phyloP scores from a whole-genome alignment of 2,888 invertebrate genomes.

The Diloba caeruleocephala region DNA sequence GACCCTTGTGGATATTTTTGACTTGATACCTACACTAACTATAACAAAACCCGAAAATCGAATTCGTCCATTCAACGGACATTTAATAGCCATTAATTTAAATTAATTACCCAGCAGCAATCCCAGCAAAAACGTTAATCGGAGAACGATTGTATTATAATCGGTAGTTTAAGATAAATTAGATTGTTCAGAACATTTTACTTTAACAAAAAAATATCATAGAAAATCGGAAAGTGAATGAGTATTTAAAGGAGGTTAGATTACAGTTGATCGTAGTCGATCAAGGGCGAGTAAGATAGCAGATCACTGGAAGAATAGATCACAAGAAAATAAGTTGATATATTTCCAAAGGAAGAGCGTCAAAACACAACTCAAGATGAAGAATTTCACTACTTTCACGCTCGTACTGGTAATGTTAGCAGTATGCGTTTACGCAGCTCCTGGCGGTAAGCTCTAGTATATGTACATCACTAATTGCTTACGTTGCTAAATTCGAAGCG shows the following conservation, averaged over 20 bases:
- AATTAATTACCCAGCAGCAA: slow-evolving; percentile 6
- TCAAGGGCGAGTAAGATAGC: not conserved
- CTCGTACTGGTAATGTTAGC: slow-evolving; percentile 46
- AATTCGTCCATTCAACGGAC: not conserved
- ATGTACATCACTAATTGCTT: too few species aligned
- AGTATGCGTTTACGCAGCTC: slow-evolving; percentile 44
- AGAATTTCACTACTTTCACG: slow-evolving; percentile 45
- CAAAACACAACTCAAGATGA: slow-evolving; percentile 44
- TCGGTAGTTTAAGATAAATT: slow-evolving; percentile 42
- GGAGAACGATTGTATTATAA: slow-evolving; percentile 12
- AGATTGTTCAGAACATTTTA: slow-evolving; percentile 42
- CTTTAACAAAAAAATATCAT: slow-evolving; percentile 28
- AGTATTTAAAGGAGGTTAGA: slow-evolving; percentile 52
- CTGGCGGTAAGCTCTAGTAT: slow-evolving; percentile 54
- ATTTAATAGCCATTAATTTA: slow-evolving; percentile 10
- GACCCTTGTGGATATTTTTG: too few species aligned
- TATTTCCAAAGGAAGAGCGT: not conserved
- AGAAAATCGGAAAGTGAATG: slow-evolving; percentile 32
- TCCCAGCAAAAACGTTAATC: slow-evolving; percentile 15
- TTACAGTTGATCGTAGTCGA: slow-evolving; percentile 22
- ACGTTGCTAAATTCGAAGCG: too few species aligned
- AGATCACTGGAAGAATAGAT: not conserved
- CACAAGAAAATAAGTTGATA: too few species aligned
- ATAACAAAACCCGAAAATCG: slow-evolving; percentile 8
- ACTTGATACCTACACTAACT: not conserved